Conservation (phyloP, 2,888 invertebrate genomes). For the Hemistola chrysoprasaria region DNA sequence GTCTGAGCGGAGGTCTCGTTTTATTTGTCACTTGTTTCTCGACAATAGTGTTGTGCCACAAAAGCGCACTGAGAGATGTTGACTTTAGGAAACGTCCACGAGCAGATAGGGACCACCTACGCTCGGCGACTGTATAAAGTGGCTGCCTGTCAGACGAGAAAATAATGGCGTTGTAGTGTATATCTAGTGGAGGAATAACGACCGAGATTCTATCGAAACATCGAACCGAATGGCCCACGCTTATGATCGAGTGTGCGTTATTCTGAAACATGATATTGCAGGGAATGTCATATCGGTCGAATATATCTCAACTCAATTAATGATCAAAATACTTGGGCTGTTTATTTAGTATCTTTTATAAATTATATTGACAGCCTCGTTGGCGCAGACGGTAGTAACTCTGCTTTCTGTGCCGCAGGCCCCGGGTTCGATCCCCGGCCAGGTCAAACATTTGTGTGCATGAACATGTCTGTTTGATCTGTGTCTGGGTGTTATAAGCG, state of each 20-base stretch:
- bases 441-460: too few species aligned
- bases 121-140: constrained; percentile 42
- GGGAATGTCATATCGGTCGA: constrained; percentile 5
- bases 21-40: constrained; percentile 38
- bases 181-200: constrained; percentile 39
- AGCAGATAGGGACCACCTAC: constrained; percentile 67
- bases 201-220: constrained; percentile 47
- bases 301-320: constrained; percentile 13
- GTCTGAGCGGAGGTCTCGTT: constrained; percentile 44
- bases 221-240: constrained; percentile 34
- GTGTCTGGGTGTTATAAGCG: too few species aligned
- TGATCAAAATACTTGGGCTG: too few species aligned
- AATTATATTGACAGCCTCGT: too few species aligned
- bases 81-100: constrained; percentile 43
- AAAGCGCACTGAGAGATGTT: constrained; percentile 65
- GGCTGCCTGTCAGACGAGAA: constrained; percentile 46
- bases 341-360: too few species aligned
- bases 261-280: constrained; percentile 25
- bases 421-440: too few species aligned
- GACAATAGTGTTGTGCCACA: constrained; percentile 62
- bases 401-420: too few species aligned
- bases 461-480: too few species aligned
- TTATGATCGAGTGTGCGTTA: constrained; percentile 47
- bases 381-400: too few species aligned
- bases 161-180: constrained; percentile 47